Base-by-base conservation (phyloP, 23 tunicate species). In the Clavelina lepadiformis region DNA sequence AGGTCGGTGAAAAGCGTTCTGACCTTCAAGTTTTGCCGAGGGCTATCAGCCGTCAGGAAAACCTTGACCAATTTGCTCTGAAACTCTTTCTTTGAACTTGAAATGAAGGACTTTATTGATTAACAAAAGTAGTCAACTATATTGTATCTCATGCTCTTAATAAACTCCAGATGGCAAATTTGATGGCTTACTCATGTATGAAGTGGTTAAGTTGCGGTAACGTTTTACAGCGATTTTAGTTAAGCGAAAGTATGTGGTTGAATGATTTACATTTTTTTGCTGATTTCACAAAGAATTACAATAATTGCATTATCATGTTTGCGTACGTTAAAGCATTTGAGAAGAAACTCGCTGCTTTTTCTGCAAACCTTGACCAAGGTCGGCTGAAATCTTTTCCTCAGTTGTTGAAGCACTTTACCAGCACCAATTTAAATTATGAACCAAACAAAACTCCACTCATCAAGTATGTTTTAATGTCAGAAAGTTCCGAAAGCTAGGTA, bases 281-380 rank as follows among this genome's bases (percentile, higher is more conserved):
- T 59, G 65, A 59, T 28, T 59, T 59, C 65, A 59, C 11, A 59
- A 59, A 28, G 36, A 36, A 59, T 59, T 59, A 59, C 65, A 59
- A 59, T 59, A 25, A 59, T 27, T 36, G 19, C 29, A 28, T 28
- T 28, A 28, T 20, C 24, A 59, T 59, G 65, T 59, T 59, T 59
- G 65, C 15, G 36, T 29, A 28, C 22, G 36, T 59, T 59, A 59
- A 59, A 59, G 65, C 65, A 59, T 59, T 59, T 59, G 65, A 59
- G 65, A 59, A 59, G 65, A 59, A 59, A 59, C 65, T 59, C 36
- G 65, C 35, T 59, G 36, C 31, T n/a, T 59, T 59, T 59, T 59
- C 65, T 59, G 22, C 36, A 27, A 20, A 59, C 35, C 59, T 53
- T 53, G 24, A 53, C 19, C 23, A 20, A 53, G 65, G 65, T 59